Evolutionary conservation across 1,140 invertebrate genomes (phyloP).

Genomic region (Luehdorfia chinensis): DNA sequence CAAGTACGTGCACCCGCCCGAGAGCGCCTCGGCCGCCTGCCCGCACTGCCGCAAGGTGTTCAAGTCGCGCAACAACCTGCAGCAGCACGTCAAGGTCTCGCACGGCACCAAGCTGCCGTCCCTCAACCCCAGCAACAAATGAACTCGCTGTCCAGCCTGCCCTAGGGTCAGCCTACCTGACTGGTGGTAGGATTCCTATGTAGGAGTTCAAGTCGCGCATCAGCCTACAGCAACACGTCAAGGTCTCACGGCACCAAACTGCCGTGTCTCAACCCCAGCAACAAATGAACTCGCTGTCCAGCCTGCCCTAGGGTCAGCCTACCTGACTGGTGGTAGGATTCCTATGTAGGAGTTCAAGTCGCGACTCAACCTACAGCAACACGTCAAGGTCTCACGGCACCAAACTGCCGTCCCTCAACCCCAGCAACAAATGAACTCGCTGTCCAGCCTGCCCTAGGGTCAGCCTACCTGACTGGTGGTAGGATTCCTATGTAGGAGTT

Average conservation of each 20-base stretch:
- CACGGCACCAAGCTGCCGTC: constrained; percentile 19
- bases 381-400: constrained; percentile 23
- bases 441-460: too few relatives aligned
- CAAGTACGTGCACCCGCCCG: constrained; percentile 29
- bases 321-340: too few relatives aligned
- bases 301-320: too few relatives aligned
- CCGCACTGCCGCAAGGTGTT: constrained; percentile 29
- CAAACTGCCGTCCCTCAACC: too few relatives aligned
- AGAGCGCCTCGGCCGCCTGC: constrained; percentile 24
- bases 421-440: too few relatives aligned
- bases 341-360: constrained; percentile 30
- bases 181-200: too few relatives aligned
- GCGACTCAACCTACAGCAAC: constrained; percentile 24
- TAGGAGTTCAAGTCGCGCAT: constrained; percentile 27
- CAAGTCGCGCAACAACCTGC: constrained; percentile 26
- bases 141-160: too few relatives aligned
- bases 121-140: too few relatives aligned
- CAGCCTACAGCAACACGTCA: constrained; percentile 27
- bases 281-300: too few relatives aligned
- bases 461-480: too few relatives aligned
- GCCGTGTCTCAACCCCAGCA: too few relatives aligned
- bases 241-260: constrained; percentile 19
- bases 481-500: constrained; percentile 28
- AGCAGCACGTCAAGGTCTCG: constrained; percentile 26
- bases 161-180: too few relatives aligned